These are phyloP conservation scores for Parambassis ranga DNA, from an alignment of 2,797 vertebrate genomes.

Conservation along the genomic window DNA sequence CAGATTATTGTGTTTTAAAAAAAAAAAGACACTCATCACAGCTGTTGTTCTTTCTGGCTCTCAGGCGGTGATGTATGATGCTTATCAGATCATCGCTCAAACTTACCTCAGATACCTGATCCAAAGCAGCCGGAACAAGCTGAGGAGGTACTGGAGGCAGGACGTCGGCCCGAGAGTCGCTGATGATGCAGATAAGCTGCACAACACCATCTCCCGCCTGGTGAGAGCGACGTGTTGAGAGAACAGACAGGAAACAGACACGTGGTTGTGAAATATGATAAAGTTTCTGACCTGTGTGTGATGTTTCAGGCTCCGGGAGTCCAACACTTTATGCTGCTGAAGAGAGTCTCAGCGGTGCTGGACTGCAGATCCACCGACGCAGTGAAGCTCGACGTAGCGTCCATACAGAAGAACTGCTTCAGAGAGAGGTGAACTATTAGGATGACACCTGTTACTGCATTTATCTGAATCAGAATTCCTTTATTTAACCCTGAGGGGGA, in stretches of 20 bases:
- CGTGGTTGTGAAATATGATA: not conserved
- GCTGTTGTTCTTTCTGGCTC: not conserved
- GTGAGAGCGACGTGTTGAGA: constrained; percentile 37
- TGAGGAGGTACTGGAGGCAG: constrained; percentile 46
- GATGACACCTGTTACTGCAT: not conserved
- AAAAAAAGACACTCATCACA: too few species aligned
- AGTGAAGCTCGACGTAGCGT: constrained; percentile 19
- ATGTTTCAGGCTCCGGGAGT: constrained; percentile 46
- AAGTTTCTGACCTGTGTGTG: not conserved
- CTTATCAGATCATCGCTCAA: constrained; percentile 28
- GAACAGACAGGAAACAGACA: not conserved
- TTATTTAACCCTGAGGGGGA: too few species aligned
- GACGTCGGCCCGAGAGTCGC: constrained; percentile 24
- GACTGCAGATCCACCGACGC: not conserved
- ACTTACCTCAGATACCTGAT: constrained; percentile 61
- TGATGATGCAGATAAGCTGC: constrained; percentile 45
- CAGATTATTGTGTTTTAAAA: not conserved
- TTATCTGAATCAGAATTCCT: too few species aligned
- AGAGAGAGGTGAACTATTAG: constrained; percentile 41
- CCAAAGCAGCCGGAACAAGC: not conserved
- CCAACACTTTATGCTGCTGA: constrained; percentile 20
- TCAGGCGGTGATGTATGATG: constrained; percentile 44
- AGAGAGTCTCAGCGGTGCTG: constrained; percentile 50
- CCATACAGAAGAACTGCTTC: not conserved
- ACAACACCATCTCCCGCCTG: constrained; percentile 26